Base-by-base conservation (phyloP, 2,113 vertebrate species). In the Ceyx margarethae region DNA sequence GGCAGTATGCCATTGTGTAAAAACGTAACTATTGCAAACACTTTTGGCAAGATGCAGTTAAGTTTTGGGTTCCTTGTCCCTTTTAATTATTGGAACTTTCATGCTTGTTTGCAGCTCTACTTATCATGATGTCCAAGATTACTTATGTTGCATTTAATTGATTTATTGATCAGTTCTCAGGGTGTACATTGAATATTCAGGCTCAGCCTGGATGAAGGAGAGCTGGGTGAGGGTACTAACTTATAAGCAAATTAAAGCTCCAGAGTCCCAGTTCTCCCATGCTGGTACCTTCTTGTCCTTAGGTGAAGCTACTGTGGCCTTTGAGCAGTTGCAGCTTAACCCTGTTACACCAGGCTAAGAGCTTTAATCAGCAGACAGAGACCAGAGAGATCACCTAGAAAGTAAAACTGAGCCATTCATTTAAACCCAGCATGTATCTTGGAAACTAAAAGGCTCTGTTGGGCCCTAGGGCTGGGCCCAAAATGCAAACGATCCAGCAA, bases 111-210 rank as follows among this genome's bases (percentile, higher is more conserved):
- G 73, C 73, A 77, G 61, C 46, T 20, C 25, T 42, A 15, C 42
- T 76, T 82, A 35, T 14, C 2, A 0, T 33, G n/a, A 80, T 80
- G 25, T 43, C 17, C 19, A 43, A 82, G 33, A 31, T 35, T 81
- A 29, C 37, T 89, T 69, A 74, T 15, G 25, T 67, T 87, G 87
- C 64, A 37, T 74, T 51, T 94, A 76, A 85, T 84, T 91, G 74
- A 46, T 81, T 81, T 89, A 89, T 87, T 60, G 89, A 87, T 91
- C 72, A 19, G 1, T 89, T 79, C 46, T 67, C 33, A 37, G 28
- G 76, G 56, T 43, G 67, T 62, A 74, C 72, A 80, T 67, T 20
- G 81, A 80, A 73, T 31, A 82, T 74, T 82, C 40, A 51, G 72
- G 64, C 43, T 89, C 46, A 40, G 81, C 84, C 57, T 29, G 13